Conservation (phyloP, 2,888 invertebrate genomes). For the Helleia helle region DNA sequence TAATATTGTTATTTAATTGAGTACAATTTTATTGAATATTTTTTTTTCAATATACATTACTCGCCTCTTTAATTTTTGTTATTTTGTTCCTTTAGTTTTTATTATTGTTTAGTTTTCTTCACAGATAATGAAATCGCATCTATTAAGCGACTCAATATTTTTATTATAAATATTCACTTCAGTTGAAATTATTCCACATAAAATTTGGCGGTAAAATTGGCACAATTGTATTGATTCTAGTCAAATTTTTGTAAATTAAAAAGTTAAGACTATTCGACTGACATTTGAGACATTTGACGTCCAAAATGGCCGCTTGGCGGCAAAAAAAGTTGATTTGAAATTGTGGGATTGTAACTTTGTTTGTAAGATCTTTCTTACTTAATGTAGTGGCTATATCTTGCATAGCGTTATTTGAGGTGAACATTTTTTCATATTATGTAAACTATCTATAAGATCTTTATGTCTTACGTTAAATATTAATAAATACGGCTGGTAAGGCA, state of each 20-base stretch:
- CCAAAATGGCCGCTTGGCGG: slow-evolving; percentile 65
- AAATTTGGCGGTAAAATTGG: slow-evolving; percentile 57
- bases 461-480: slow-evolving; percentile 66
- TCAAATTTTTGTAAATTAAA: slow-evolving; percentile 60
- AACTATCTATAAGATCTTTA: slow-evolving; percentile 64
- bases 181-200: slow-evolving; percentile 40
- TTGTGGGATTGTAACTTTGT: slow-evolving; percentile 62
- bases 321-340: slow-evolving; percentile 59
- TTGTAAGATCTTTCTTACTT: slow-evolving; percentile 31
- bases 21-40: slow-evolving; percentile 67
- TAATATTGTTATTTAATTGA: slow-evolving; percentile 73
- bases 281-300: slow-evolving; percentile 54
- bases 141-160: slow-evolving; percentile 47
- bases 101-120: slow-evolving; percentile 63
- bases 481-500: slow-evolving; percentile 63
- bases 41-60: slow-evolving; percentile 64
- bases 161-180: slow-evolving; percentile 52
- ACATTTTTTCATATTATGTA: slow-evolving; percentile 59
- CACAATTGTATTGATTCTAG: slow-evolving; percentile 65
- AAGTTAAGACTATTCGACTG: slow-evolving; percentile 52
- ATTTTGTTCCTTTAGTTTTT: slow-evolving; percentile 72
- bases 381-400: slow-evolving; percentile 48
- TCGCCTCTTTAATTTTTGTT: slow-evolving; percentile 62
- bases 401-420: slow-evolving; percentile 48
- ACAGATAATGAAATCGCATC: slow-evolving; percentile 37